phyloP scores from a whole-genome alignment of 1,140 invertebrate genomes.

The Reticulitermes speratus region DNA sequence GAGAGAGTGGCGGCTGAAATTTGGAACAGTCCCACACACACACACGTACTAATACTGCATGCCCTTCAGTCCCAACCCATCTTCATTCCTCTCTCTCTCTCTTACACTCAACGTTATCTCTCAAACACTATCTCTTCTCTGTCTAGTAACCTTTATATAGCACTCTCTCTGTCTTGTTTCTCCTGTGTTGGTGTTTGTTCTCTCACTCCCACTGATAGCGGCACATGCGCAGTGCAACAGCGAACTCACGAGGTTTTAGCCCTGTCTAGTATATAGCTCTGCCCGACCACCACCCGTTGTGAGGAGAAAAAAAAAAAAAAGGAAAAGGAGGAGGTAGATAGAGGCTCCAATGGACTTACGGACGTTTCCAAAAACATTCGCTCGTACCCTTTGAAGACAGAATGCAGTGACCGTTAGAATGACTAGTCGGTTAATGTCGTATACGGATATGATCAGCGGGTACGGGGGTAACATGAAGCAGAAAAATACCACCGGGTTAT shows the following conservation, averaged over 20 bases:
- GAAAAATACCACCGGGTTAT: too few relatives aligned
- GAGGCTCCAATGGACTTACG: not conserved
- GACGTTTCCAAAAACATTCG: not conserved
- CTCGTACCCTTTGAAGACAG: not conserved
- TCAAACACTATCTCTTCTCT: not conserved
- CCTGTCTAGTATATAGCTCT: not conserved
- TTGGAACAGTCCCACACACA: not conserved
- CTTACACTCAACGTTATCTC: not conserved
- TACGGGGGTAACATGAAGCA: too few relatives aligned
- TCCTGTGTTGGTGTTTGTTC: not conserved
- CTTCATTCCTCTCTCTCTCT: not conserved
- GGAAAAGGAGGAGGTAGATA: too few relatives aligned
- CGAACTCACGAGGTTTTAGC: not conserved
- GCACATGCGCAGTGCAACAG: not conserved
- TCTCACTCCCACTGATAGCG: not conserved
- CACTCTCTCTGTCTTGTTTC: not conserved
- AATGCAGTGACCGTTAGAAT: not conserved
- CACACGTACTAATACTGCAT: not conserved
- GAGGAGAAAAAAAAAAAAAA: too few relatives aligned
- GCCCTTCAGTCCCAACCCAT: slow-evolving; percentile 6
- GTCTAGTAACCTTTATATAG: not conserved
- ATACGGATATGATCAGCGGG: too few relatives aligned
- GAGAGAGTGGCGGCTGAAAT: not conserved
- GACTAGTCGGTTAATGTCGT: not conserved
- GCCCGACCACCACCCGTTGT: not conserved